Percentiles rank a stretch among this genome's conserved stretches.
Evolutionary conservation across 2,888 invertebrate species (phyloP).

Genomic region (Atrina japonica): DNA sequence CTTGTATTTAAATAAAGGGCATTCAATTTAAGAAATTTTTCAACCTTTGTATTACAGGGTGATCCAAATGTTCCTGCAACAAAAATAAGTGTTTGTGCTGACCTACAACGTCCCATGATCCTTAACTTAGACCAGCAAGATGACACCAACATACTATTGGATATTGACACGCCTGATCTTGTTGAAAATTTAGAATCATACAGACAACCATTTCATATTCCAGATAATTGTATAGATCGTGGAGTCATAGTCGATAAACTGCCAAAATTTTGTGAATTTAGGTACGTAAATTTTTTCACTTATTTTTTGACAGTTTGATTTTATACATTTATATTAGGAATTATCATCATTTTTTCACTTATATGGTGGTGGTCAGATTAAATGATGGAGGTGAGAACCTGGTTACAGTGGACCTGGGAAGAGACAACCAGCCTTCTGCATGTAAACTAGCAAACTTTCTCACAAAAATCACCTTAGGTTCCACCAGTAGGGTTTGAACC

Average conservation of each 20-base stretch:
- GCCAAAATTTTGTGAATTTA: constrained; percentile 61
- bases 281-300: constrained; percentile 31
- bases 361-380: too few relatives aligned
- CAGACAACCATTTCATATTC: constrained; percentile 71
- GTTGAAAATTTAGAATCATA: constrained; percentile 42
- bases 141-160: constrained; percentile 50
- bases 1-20: too few relatives aligned
- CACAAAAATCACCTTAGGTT: too few relatives aligned
- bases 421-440: too few relatives aligned
- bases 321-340: not conserved
- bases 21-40: too few relatives aligned
- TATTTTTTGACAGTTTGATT: not conserved
- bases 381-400: too few relatives aligned
- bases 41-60: constrained; percentile 65
- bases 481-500: too few relatives aligned
- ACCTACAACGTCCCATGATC: constrained; percentile 71
- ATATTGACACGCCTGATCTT: constrained; percentile 54
- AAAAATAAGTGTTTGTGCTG: constrained; percentile 70
- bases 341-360: too few relatives aligned
- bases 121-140: constrained; percentile 69
- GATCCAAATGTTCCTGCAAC: constrained; percentile 78
- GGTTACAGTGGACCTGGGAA: too few relatives aligned
- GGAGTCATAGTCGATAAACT: constrained; percentile 16
- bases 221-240: constrained; percentile 58
- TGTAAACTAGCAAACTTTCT: too few relatives aligned